Percentiles rank a stretch among this genome's conserved stretches.
Evolutionary conservation across 2,113 vertebrate genomes (phyloP).

Genomic region (Dicerorhinus sumatrensis): DNA sequence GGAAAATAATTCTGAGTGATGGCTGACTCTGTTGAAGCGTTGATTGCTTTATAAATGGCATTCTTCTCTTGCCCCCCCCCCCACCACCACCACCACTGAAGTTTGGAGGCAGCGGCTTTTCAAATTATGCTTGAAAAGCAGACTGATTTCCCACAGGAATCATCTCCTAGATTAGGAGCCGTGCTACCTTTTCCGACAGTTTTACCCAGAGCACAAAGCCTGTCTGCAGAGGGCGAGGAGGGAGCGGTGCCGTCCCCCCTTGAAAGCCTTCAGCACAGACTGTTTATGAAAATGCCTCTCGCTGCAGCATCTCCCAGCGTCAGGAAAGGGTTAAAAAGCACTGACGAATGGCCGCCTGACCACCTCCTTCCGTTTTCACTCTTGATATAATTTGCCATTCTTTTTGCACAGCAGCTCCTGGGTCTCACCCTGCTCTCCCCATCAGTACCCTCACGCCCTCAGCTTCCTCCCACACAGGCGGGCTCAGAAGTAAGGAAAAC

Average conservation of each 20-base stretch:
- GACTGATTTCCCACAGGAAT: conserved; percentile 82
- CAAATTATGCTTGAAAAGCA: conserved; percentile 78
- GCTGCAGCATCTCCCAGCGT: accelerated
- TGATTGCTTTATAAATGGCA: conserved; percentile 81
- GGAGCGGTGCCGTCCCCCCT: neutral
- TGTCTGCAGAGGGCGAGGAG: conserved; percentile 42
- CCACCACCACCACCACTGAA: conserved; percentile 24
- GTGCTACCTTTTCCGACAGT: conserved; percentile 72
- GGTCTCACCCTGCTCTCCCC: conserved; percentile 69
- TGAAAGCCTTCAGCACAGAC: neutral
- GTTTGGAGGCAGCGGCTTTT: conserved; percentile 78
- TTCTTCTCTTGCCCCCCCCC: neutral
- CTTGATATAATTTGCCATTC: conserved; percentile 71
- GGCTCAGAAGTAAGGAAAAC: conserved; percentile 52
- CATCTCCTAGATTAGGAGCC: conserved; percentile 72
- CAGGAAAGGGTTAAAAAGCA: conserved; percentile 62
- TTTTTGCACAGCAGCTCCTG: conserved; percentile 53
- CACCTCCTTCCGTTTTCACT: neutral
- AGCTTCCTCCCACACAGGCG: conserved; percentile 56
- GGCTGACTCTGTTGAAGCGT: conserved; percentile 34
- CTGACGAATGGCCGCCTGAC: neutral
- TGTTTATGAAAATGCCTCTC: neutral
- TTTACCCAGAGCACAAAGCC: conserved; percentile 61
- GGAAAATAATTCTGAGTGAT: conserved; percentile 72
- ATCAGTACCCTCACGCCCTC: conserved; percentile 69